Conservation (phyloP, 1,140 invertebrate species). For the Proales similis region DNA sequence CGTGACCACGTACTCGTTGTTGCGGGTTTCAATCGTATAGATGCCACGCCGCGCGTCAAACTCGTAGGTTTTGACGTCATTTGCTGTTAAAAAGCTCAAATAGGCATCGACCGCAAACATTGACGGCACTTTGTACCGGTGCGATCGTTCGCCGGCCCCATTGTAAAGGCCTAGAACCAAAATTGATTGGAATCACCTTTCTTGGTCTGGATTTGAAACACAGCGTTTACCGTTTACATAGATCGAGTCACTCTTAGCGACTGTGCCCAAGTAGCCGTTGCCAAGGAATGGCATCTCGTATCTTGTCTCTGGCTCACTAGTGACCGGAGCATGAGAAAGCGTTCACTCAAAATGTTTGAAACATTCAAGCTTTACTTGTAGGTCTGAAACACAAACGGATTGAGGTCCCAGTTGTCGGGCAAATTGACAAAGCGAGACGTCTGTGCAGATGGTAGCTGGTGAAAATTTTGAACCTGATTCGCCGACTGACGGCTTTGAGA, state of each 20-base stretch:
- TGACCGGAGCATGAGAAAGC: neutral
- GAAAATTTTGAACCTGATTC: too few relatives aligned
- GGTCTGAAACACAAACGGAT: constrained; percentile 19
- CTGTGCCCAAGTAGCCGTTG: constrained; percentile 26
- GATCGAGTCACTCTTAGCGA: constrained; percentile 6
- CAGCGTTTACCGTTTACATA: constrained; percentile 17
- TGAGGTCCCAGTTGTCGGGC: constrained; percentile 29
- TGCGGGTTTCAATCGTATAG: constrained; percentile 22
- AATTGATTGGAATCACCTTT: neutral
- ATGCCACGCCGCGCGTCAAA: constrained; percentile 19
- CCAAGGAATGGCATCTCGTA: constrained; percentile 6
- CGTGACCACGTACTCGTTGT: constrained; percentile 4
- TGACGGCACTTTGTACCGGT: constrained; percentile 22
- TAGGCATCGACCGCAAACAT: constrained; percentile 11
- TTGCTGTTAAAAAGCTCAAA: constrained; percentile 20
- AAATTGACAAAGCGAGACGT: too few relatives aligned
- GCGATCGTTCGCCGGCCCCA: constrained; percentile 8
- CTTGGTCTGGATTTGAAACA: neutral
- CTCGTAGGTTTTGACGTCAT: constrained; percentile 17
- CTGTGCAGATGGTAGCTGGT: too few relatives aligned
- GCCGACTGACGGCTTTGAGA: too few relatives aligned
- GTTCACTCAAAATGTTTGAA: too few relatives aligned
- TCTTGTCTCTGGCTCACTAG: constrained; percentile 21
- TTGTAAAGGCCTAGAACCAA: constrained; percentile 6
- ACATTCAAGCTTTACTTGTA: constrained; percentile 29